Conservation (phyloP, 2,113 vertebrate species). For the Picathartes gymnocephalus region DNA sequence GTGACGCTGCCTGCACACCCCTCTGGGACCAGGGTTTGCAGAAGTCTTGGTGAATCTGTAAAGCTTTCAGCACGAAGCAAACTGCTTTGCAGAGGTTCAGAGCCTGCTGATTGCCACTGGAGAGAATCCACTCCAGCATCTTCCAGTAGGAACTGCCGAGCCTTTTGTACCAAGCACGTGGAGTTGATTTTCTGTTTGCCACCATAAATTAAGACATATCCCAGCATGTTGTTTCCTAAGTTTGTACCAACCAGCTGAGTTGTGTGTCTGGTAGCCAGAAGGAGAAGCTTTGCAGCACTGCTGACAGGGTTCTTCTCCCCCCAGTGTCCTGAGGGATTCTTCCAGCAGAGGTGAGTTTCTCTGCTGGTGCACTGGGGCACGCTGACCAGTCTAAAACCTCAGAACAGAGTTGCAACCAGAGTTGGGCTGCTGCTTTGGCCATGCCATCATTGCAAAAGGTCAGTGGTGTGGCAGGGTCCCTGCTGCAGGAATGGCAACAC, state of each 20-base stretch:
- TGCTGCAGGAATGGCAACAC: accelerated
- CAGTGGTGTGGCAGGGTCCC: background rate
- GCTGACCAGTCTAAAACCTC: background rate
- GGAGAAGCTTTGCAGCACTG: background rate
- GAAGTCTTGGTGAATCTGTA: background rate
- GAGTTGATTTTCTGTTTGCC: background rate
- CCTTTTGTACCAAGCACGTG: background rate
- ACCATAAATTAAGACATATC: background rate
- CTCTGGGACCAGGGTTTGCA: background rate
- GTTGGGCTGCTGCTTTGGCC: background rate
- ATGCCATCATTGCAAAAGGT: background rate
- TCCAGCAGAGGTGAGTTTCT: background rate
- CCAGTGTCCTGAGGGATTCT: background rate
- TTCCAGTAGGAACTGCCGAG: background rate
- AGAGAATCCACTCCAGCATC: background rate
- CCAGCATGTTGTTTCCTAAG: background rate
- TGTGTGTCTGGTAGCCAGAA: background rate
- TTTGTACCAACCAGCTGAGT: background rate
- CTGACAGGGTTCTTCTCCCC: background rate
- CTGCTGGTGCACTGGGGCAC: background rate
- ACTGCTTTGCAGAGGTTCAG: background rate
- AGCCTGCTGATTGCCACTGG: background rate
- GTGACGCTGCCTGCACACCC: background rate
- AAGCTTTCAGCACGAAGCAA: background rate
- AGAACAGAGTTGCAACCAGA: background rate